Conservation (phyloP, 2,113 vertebrate genomes). For the Mirza zaza region DNA sequence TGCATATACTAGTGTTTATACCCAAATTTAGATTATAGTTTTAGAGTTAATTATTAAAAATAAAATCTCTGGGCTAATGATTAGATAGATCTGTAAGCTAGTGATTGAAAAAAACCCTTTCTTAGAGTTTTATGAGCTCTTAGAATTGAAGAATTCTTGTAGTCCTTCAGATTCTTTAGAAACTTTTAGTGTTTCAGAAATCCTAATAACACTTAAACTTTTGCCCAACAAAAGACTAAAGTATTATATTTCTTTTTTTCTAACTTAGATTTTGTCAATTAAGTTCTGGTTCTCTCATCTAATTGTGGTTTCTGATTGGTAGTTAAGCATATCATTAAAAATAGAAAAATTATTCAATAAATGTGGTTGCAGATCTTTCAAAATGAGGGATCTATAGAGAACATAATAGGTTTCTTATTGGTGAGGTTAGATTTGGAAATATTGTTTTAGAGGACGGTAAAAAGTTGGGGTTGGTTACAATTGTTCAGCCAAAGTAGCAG, state of each 20-base stretch:
- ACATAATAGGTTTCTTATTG: background rate
- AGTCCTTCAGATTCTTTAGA: background rate
- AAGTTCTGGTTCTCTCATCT: conserved; percentile 25
- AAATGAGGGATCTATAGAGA: background rate
- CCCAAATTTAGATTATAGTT: conserved; percentile 43
- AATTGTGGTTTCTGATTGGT: conserved; percentile 40
- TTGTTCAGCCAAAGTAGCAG: conserved; percentile 8
- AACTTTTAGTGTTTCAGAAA: conserved; percentile 38
- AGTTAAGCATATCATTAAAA: conserved; percentile 40
- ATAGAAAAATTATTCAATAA: conserved; percentile 47
- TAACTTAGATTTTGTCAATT: background rate
- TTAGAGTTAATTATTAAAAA: conserved; percentile 45
- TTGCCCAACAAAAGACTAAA: conserved; percentile 16
- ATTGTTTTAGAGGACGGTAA: background rate
- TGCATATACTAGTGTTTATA: conserved; percentile 13
- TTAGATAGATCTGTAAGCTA: background rate
- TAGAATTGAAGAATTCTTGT: background rate
- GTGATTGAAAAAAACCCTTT: background rate
- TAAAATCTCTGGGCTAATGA: conserved; percentile 9
- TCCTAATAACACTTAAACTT: conserved; percentile 2
- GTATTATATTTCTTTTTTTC: conserved; percentile 44
- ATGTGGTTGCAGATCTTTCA: conserved; percentile 47
- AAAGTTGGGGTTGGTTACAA: background rate
- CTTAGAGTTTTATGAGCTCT: background rate
- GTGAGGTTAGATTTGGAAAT: background rate